Percentiles rank a stretch among this genome's conserved stretches.
These are phyloP conservation scores for Dendroctonus valens DNA, from an alignment of 1,140 invertebrate genomes.

Conservation along the genomic window DNA sequence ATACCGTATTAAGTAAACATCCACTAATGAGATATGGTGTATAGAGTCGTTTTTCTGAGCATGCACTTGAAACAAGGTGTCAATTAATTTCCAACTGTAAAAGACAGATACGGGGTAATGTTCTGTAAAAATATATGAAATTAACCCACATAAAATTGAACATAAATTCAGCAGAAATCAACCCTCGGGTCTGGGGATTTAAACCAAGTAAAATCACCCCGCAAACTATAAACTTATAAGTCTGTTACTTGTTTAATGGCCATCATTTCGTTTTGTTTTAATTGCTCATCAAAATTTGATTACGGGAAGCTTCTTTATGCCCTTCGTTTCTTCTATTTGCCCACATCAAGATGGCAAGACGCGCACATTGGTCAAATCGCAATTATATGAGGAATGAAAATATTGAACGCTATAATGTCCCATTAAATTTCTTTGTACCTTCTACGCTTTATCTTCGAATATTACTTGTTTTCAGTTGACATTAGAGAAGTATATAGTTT, in stretches of 20 bases:
- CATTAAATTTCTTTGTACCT: no score
- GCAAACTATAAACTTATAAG: conserved; percentile 45
- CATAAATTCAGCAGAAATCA: conserved; percentile 21
- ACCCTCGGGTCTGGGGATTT: conserved; percentile 4
- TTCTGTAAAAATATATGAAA: no score
- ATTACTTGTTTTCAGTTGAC: no score
- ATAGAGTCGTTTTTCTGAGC: no score
- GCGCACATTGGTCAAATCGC: background rate
- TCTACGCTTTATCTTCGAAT: no score
- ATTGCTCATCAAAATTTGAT: conserved; percentile 49
- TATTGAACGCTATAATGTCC: background rate
- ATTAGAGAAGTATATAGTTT: background rate
- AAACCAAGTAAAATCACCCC: conserved; percentile 30
- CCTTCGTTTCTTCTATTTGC: conserved; percentile 32
- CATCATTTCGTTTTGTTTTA: conserved; percentile 48
- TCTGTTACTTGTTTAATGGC: conserved; percentile 44
- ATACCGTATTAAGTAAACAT: no score
- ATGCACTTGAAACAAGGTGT: no score
- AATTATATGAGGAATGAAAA: background rate
- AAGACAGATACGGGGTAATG: no score
- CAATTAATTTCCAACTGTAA: no score
- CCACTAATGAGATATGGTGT: no score
- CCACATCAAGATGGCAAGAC: background rate
- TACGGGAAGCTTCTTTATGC: conserved; percentile 43
- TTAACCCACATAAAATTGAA: no score